These are phyloP conservation scores for Sebastes paucispinis DNA, from an alignment of 2,797 vertebrate species.

Conservation along the genomic window DNA sequence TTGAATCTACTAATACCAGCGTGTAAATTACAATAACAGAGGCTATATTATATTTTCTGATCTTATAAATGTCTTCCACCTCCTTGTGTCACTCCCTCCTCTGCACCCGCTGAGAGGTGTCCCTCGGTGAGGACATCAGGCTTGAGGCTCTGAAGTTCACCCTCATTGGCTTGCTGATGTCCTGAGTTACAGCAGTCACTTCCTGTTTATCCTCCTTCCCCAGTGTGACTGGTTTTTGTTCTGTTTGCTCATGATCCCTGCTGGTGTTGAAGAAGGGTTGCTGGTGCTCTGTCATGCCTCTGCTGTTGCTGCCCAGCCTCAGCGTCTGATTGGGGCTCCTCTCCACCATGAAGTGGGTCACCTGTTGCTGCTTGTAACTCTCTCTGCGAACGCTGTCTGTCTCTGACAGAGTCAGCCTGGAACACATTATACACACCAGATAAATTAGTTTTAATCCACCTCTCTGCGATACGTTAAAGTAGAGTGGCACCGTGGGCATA, in stretches of 20 bases:
- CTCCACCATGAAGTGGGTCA: constrained; percentile 60
- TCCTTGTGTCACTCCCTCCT: constrained; percentile 52
- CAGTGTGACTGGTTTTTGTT: not conserved
- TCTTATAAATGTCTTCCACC: not conserved
- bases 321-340: constrained; percentile 59
- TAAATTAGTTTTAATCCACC: not conserved
- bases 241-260: not conserved
- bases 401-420: constrained; percentile 62
- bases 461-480: not conserved
- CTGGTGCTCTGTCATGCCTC: constrained; percentile 41
- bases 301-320: constrained; percentile 38
- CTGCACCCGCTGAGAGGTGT: constrained; percentile 32
- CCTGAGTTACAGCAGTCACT: not conserved
- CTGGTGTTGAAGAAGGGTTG: constrained; percentile 23
- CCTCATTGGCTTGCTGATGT: constrained; percentile 42
- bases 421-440: constrained; percentile 14
- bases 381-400: constrained; percentile 39
- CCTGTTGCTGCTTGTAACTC: constrained; percentile 72
- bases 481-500: not conserved
- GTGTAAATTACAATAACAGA: not conserved
- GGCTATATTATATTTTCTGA: not conserved
- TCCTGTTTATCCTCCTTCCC: not conserved
- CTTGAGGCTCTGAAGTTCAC: constrained; percentile 56
- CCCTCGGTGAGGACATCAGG: constrained; percentile 59
- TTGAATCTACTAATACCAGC: not conserved